phyloP scores from a whole-genome alignment of 2,113 vertebrate genomes.

The Alosa alosa region DNA sequence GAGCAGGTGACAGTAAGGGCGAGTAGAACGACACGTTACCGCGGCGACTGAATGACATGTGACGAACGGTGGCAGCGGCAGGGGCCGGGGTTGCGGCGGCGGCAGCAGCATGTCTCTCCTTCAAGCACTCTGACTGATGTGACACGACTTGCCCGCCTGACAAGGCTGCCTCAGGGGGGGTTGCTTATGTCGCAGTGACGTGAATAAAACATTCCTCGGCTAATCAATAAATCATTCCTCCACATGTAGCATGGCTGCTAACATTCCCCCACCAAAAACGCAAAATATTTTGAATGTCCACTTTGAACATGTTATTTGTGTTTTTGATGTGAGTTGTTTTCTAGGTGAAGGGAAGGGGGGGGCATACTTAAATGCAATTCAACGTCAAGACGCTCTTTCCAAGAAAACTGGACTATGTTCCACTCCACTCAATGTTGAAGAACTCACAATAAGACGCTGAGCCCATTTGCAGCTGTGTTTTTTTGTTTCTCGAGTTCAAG shows the following conservation, averaged over 20 bases:
- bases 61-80: slow-evolving; percentile 65
- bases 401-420: no score
- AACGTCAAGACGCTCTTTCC: no score
- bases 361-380: no score
- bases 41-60: slow-evolving; percentile 64
- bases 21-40: slow-evolving; percentile 63
- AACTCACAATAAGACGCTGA: no score
- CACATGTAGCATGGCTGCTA: slow-evolving; percentile 38
- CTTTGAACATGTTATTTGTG: no score
- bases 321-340: no score
- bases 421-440: no score
- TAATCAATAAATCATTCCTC: slow-evolving; percentile 69
- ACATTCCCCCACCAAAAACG: slow-evolving; percentile 15
- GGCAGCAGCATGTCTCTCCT: slow-evolving; percentile 53
- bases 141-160: slow-evolving; percentile 60
- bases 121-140: slow-evolving; percentile 46
- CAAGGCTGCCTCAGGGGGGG: slow-evolving; percentile 59
- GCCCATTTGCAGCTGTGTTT: no score
- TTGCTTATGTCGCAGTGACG: slow-evolving; percentile 42
- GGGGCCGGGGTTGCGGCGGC: slow-evolving; percentile 55
- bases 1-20: slow-evolving; percentile 61
- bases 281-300: no score
- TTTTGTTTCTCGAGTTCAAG: no score
- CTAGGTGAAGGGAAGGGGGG: no score
- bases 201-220: slow-evolving; percentile 72